Conservation (phyloP, 2,797 vertebrate species). For the Botia almorhae region DNA sequence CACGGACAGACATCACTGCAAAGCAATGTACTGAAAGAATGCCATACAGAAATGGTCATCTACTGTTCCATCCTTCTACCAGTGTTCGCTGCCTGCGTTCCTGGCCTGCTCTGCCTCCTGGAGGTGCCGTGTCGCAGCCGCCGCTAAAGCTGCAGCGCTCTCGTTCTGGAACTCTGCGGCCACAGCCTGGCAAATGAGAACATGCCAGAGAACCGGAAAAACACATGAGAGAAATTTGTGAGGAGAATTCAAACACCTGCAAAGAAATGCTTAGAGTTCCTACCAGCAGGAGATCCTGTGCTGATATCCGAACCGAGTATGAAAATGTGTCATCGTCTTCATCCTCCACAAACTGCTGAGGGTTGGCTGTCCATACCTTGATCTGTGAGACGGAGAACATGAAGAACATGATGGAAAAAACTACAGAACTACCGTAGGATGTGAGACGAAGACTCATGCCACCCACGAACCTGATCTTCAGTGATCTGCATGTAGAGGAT, state of each 20-base stretch:
- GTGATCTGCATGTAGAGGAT: constrained; percentile 99
- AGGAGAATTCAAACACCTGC: neutral
- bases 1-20: neutral
- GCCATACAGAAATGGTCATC: neutral
- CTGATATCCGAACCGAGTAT: constrained; percentile 96
- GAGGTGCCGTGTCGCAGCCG: constrained; percentile 92
- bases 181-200: constrained; percentile 82
- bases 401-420: neutral
- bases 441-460: neutral
- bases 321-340: constrained; percentile 99
- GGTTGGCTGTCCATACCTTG: constrained; percentile 97
- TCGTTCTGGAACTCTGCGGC: constrained; percentile 98
- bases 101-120: constrained; percentile 96
- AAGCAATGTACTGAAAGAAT: constrained; percentile 16
- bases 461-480: constrained; percentile 90
- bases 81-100: constrained; percentile 86
- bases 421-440: neutral
- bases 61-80: constrained; percentile 75
- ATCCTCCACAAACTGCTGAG: constrained; percentile 97
- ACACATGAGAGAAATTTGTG: neutral
- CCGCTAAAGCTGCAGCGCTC: constrained; percentile 93
- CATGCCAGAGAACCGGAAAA: neutral
- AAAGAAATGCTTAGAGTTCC: constrained; percentile 56
- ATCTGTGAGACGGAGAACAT: constrained; percentile 76
- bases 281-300: constrained; percentile 95